These are phyloP conservation scores for Cephus pulcher DNA, from an alignment of 2,888 invertebrate species.

Conservation along the genomic window DNA sequence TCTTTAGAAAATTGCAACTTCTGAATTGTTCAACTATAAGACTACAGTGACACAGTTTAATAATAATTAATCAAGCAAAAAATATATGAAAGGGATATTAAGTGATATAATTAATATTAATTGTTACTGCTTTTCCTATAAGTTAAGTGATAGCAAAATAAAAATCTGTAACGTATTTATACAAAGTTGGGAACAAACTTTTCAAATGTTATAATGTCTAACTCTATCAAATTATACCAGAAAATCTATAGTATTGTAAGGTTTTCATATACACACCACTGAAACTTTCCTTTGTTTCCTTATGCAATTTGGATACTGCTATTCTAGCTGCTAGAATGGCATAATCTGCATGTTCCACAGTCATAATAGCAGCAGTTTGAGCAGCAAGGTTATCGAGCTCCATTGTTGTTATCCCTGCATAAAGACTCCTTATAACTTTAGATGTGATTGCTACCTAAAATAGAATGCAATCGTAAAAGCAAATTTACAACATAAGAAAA, in stretches of 20 bases:
- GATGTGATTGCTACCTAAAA: conserved; percentile 82
- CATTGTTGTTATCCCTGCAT: conserved; percentile 95
- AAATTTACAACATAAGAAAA: too few relatives aligned
- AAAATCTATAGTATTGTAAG: background rate
- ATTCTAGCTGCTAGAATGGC: conserved; percentile 90
- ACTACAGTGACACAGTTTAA: too few relatives aligned
- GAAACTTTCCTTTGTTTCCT: conserved; percentile 96
- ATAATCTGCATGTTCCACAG: conserved; percentile 97
- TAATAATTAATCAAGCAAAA: too few relatives aligned
- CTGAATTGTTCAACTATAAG: too few relatives aligned
- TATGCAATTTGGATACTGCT: conserved; percentile 97
- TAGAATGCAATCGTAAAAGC: too few relatives aligned
- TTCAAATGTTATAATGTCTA: too few relatives aligned
- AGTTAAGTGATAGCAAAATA: too few relatives aligned
- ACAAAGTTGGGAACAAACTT: too few relatives aligned
- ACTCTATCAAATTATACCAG: too few relatives aligned
- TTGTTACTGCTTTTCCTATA: too few relatives aligned
- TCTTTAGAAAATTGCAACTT: too few relatives aligned
- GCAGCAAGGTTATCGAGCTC: conserved; percentile 98
- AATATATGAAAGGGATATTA: conserved; percentile 68
- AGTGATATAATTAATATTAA: conserved; percentile 70
- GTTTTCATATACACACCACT: conserved; percentile 73
- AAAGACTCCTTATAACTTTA: conserved; percentile 95
- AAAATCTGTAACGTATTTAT: too few relatives aligned
- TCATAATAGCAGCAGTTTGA: conserved; percentile 97